phyloP scores from a whole-genome alignment of 2,113 vertebrate species.

The Leucoraja erinaceus region DNA sequence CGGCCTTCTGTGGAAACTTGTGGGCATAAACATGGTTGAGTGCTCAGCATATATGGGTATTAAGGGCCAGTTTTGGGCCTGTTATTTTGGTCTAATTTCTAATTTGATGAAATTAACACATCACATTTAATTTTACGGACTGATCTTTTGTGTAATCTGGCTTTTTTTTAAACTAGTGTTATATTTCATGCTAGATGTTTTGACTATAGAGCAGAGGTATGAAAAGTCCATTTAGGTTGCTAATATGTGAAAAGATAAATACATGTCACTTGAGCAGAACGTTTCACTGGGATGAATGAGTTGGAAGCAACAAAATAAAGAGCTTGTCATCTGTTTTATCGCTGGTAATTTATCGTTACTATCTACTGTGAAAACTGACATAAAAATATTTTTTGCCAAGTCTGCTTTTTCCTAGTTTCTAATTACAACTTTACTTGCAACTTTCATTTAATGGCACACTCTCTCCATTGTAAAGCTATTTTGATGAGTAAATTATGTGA shows the following conservation, averaged over 20 bases:
- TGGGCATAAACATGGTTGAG: not conserved
- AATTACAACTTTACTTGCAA: too few relatives aligned
- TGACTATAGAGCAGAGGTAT: not conserved
- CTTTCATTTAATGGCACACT: too few relatives aligned
- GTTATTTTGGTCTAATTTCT: not conserved
- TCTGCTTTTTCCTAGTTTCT: too few relatives aligned
- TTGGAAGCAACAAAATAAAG: not conserved
- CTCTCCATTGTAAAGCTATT: too few relatives aligned
- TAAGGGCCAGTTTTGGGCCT: not conserved
- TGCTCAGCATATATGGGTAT: not conserved
- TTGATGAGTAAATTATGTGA: too few relatives aligned
- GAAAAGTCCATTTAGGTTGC: not conserved
- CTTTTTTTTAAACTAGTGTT: not conserved
- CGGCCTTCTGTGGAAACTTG: too few relatives aligned
- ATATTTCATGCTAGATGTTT: not conserved
- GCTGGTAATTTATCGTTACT: too few relatives aligned
- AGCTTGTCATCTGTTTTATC: not conserved
- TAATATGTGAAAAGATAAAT: not conserved
- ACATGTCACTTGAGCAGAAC: not conserved
- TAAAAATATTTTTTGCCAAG: too few relatives aligned
- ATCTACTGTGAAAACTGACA: too few relatives aligned
- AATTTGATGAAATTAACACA: not conserved
- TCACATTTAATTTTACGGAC: not conserved
- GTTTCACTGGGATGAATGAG: not conserved
- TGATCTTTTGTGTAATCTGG: not conserved